Evolutionary conservation across 1,140 invertebrate genomes (phyloP), one percentile per base, ranked within the genome.

Genomic region (Hypothenemus hampei): DNA sequence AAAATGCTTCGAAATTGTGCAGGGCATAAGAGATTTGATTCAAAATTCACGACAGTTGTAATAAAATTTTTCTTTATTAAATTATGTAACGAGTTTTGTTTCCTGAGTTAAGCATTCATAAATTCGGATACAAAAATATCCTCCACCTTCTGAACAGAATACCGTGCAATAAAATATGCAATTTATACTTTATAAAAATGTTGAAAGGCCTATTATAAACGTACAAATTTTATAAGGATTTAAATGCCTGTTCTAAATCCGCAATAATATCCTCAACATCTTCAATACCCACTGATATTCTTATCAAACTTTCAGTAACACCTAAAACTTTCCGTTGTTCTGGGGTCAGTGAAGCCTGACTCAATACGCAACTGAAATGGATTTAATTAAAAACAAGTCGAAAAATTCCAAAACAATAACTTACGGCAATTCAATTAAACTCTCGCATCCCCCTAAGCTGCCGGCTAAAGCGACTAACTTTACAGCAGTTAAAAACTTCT

Each of bases 391-490:
- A n/a, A n/a, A n/a, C n/a, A n/a, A n/a, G n/a, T n/a, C n/a, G n/a
- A n/a, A n/a, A n/a, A n/a, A n/a, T n/a, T n/a, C n/a, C n/a, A n/a
- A n/a, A n/a, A n/a, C n/a, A n/a, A n/a, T n/a, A n/a, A 85, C 86
- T 83, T 76, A 89, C 85, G 90, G 89, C 57, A 89, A 72, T 74
- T 89, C 86, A 2, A 84, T 86, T 26, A 98, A 80, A 72, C 92
- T 96, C 71, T 98, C 95, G 69, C 88, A 96, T 44, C 94, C 94
- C 41, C 97, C 97, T 22, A 98, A 78, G 73, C 92, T 97, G 73
- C 97, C 94, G 8, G 95, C 95, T n/a, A 97, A 71, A 1, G 81
- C 85, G 67, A 98, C 91, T 4, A 93, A 45, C 76, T 93, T 87
- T 1, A 95, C 70, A 5, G 81, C 72, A 62, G 80, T 79, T 10